phyloP scores from a whole-genome alignment of 2,797 vertebrate species.

The Darevskia mixta region DNA sequence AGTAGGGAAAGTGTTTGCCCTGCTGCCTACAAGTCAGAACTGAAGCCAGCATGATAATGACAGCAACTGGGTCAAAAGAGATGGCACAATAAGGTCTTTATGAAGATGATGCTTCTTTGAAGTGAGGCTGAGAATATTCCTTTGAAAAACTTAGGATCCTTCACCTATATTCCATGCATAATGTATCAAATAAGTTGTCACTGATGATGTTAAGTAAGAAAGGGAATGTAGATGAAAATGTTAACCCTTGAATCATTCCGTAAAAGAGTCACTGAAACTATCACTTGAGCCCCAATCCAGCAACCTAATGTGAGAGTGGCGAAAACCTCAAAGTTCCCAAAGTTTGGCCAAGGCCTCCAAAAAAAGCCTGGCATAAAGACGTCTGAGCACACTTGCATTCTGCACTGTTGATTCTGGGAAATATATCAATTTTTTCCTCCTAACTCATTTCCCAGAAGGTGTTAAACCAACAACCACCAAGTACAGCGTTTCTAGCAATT shows the following conservation, averaged over 20 bases:
- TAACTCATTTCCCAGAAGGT: not conserved
- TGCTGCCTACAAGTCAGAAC: not conserved
- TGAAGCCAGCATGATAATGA: not conserved
- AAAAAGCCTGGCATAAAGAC: not conserved
- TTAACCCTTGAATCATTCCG: conserved; percentile 12
- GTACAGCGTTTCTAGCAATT: not conserved
- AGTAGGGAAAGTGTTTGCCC: not conserved
- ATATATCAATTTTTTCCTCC: not conserved
- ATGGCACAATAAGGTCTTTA: not conserved
- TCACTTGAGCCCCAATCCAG: not conserved
- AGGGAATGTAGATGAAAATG: conserved; percentile 11
- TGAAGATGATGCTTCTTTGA: conserved; percentile 5
- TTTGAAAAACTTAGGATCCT: not conserved
- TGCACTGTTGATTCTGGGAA: not conserved
- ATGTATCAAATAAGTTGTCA: conserved; percentile 19
- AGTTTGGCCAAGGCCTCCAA: no score
- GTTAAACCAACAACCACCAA: not conserved
- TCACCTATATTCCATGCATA: conserved; percentile 3
- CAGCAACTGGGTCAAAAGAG: not conserved
- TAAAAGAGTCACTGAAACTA: not conserved
- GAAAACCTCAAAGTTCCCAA: not conserved
- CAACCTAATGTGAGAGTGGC: not conserved
- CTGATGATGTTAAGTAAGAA: conserved; percentile 34
- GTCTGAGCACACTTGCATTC: not conserved
- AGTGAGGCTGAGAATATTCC: conserved; percentile 8